Conservation (phyloP, 2,113 vertebrate species). For the Capreolus pygargus region DNA sequence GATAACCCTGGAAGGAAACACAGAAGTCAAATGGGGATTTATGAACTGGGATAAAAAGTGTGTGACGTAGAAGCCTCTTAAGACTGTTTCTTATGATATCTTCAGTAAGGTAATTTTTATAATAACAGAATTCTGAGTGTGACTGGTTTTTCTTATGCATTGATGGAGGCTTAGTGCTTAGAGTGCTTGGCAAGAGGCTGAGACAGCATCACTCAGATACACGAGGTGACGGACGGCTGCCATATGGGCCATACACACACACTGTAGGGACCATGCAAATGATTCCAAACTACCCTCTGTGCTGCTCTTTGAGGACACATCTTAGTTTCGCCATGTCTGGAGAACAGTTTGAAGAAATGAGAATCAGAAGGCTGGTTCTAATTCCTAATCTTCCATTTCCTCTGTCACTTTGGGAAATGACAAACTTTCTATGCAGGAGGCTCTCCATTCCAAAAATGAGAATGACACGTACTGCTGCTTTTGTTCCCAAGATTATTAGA, state of each 20-base stretch:
- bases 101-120: not conserved
- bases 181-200: not conserved
- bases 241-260: not conserved
- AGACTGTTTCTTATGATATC: not conserved
- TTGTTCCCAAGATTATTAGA: not conserved
- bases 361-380: not conserved
- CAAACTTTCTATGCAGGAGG: not conserved
- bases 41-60: not conserved
- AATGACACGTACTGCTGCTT: not conserved
- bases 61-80: not conserved
- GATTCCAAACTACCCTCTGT: not conserved
- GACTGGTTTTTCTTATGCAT: not conserved
- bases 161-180: not conserved
- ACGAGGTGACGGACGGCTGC: rapidly evolving
- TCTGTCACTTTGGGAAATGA: not conserved
- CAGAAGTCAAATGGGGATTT: not conserved
- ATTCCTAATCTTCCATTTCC: not conserved
- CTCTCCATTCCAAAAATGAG: not conserved
- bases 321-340: not conserved
- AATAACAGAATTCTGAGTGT: not conserved
- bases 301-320: not conserved
- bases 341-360: not conserved
- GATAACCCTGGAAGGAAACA: not conserved
- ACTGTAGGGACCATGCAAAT: not conserved
- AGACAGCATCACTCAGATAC: not conserved